phyloP scores from a whole-genome alignment of 2,888 invertebrate genomes.

The Seira ritae region DNA sequence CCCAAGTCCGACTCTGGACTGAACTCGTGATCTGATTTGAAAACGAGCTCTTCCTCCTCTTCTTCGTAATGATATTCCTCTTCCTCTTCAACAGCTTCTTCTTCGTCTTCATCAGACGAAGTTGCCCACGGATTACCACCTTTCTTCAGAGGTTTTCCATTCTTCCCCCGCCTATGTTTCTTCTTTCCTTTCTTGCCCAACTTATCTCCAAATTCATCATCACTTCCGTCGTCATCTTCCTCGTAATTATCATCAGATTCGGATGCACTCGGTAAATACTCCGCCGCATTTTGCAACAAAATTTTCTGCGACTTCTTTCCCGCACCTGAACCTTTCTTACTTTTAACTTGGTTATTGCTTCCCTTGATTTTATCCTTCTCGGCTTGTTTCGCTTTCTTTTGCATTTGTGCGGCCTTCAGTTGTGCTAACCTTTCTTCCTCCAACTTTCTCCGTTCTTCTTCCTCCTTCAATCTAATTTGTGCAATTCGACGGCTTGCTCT shows the following conservation, averaged over 20 bases:
- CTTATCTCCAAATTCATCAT: slow-evolving; percentile 72
- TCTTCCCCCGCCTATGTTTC: slow-evolving; percentile 54
- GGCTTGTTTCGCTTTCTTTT: slow-evolving; percentile 71
- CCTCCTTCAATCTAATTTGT: slow-evolving; percentile 90
- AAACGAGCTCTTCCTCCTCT: slow-evolving; percentile 77
- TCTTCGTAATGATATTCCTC: slow-evolving; percentile 77
- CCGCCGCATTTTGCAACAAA: neutral
- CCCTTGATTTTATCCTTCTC: slow-evolving; percentile 64
- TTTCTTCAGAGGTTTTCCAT: slow-evolving; percentile 58
- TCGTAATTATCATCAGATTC: slow-evolving; percentile 63
- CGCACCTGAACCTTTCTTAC: slow-evolving; percentile 10
- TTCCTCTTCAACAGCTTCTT: slow-evolving; percentile 77
- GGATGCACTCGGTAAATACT: slow-evolving; percentile 67
- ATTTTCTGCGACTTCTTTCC: slow-evolving; percentile 32
- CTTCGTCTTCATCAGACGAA: slow-evolving; percentile 72
- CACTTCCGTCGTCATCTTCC: slow-evolving; percentile 77
- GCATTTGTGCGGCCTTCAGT: slow-evolving; percentile 79
- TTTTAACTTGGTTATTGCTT: neutral
- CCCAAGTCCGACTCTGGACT: slow-evolving; percentile 92
- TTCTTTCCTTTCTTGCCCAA: slow-evolving; percentile 27
- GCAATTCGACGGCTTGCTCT: slow-evolving; percentile 91
- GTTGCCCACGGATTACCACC: slow-evolving; percentile 67
- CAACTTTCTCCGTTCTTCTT: slow-evolving; percentile 84
- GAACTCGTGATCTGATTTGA: slow-evolving; percentile 92
- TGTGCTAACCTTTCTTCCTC: slow-evolving; percentile 85